phyloP scores from a whole-genome alignment of 2,888 invertebrate species.

The Brachynemurus nebulosus region DNA sequence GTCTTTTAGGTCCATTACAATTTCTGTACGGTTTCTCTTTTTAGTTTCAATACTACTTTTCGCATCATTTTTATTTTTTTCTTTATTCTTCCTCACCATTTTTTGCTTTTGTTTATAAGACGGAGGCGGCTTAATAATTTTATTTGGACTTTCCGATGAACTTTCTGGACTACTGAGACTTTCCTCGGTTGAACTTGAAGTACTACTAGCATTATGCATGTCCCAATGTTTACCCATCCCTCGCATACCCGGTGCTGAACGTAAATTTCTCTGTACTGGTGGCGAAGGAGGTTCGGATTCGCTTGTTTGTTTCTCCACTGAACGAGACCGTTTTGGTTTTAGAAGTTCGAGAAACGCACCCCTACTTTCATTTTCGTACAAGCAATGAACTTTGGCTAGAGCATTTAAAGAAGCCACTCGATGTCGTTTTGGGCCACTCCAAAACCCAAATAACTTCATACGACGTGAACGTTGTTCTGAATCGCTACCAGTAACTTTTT shows the following conservation, averaged over 20 bases:
- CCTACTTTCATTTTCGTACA: conserved; percentile 78
- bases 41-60: conserved; percentile 35
- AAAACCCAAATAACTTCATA: conserved; percentile 50
- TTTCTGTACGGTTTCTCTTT: conserved; percentile 44
- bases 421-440: conserved; percentile 67
- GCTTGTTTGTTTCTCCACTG: conserved; percentile 35
- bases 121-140: conserved; percentile 22
- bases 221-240: conserved; percentile 77
- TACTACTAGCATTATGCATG: conserved; percentile 54
- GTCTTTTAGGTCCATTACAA: conserved; percentile 68
- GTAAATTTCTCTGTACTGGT: conserved; percentile 36
- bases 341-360: conserved; percentile 43
- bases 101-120: conserved; percentile 23
- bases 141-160: conserved; percentile 22
- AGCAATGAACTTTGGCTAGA: conserved; percentile 76
- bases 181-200: conserved; percentile 34
- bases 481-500: conserved; percentile 1
- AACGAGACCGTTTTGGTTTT: conserved; percentile 41
- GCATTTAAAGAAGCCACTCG: conserved; percentile 83
- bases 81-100: conserved; percentile 35
- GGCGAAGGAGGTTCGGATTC: conserved; percentile 27
- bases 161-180: conserved; percentile 24
- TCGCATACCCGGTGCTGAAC: conserved; percentile 60
- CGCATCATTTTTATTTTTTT: conserved; percentile 27
- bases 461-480: conserved; percentile 27